Evolutionary conservation across 2,113 vertebrate species (phyloP).

Genomic region (Cryptotis parvus): DNA sequence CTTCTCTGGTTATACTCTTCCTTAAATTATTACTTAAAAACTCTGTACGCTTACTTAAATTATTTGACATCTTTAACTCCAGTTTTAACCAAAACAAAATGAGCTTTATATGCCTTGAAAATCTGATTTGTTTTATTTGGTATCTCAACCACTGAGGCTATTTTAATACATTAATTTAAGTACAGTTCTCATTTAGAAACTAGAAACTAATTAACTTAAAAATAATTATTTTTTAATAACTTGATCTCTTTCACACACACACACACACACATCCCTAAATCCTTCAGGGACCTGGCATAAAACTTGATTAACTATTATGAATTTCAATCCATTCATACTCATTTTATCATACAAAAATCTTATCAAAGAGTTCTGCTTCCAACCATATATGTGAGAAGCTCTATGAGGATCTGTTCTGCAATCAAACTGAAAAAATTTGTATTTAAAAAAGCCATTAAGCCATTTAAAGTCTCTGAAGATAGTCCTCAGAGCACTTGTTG

Average conservation of each 20-base stretch:
- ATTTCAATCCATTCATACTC: not conserved
- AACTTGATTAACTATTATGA: not conserved
- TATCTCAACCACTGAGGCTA: conserved; percentile 33
- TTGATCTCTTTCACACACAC: conserved; percentile 20
- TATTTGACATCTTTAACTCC: conserved; percentile 43
- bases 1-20: not conserved
- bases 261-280: not conserved
- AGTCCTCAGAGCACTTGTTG: not conserved
- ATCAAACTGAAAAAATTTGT: conserved; percentile 8
- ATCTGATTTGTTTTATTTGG: conserved; percentile 52
- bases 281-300: conserved; percentile 41
- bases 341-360: conserved; percentile 7
- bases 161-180: not conserved
- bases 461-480: conserved; percentile 37
- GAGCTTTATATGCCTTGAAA: conserved; percentile 42
- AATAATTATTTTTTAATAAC: conserved; percentile 34
- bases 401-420: not conserved
- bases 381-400: not conserved
- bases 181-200: conserved; percentile 57
- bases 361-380: not conserved
- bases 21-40: conserved; percentile 49
- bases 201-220: not conserved
- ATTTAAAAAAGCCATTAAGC: not conserved
- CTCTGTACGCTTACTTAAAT: not conserved
- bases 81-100: conserved; percentile 32